Evolutionary conservation across 2,888 invertebrate genomes (phyloP), one percentile per base, ranked within the genome.

Genomic region (Trichogramma evanescens): DNA sequence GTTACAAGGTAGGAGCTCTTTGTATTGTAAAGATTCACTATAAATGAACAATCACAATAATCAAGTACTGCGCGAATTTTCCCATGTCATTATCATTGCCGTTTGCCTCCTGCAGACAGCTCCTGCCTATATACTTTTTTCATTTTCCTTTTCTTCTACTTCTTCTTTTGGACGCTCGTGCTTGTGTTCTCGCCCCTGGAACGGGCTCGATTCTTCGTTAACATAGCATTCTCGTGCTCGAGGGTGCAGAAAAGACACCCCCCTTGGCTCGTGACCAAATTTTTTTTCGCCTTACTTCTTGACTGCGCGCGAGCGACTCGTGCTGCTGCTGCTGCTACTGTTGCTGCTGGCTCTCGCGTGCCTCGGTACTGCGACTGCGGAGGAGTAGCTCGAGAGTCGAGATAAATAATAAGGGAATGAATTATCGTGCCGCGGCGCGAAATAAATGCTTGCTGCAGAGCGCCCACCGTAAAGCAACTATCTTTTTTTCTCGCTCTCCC

Each of bases 341-440:
- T 13, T 26, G 26, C 26, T 26, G 26, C 26, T 26, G 26, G 26
- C 26, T 26, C 26, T 26, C 26, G 26, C 26, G 26, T 26, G 26
- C 26, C 26, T 2, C 3, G 26, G 26, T 26, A 26, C 26, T 26
- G 26, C 26, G 2, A 26, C 26, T 26, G 26, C 26, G 26, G 26
- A 26, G 26, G 59, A 62, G 65, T 59, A 66, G 50, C 44, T 56
- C 13, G n/a, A 8, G 26, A n/a, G 41, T 55, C 49, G 67, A 68
- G 66, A 74, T 74, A 75, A 75, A 75, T 75, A 75, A 76, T 72
- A 73, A 72, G 64, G 67, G 65, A 67, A 68, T 69, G 72, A 73
- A 68, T 71, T 70, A 69, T 71, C 68, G 69, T 66, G 56, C 63
- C 59, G 66, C 53, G 63, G 69, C 59, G 68, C 68, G 70, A 73